Evolutionary conservation across 2,888 invertebrate species (phyloP).

Genomic region (Cheiracanthium punctorium): DNA sequence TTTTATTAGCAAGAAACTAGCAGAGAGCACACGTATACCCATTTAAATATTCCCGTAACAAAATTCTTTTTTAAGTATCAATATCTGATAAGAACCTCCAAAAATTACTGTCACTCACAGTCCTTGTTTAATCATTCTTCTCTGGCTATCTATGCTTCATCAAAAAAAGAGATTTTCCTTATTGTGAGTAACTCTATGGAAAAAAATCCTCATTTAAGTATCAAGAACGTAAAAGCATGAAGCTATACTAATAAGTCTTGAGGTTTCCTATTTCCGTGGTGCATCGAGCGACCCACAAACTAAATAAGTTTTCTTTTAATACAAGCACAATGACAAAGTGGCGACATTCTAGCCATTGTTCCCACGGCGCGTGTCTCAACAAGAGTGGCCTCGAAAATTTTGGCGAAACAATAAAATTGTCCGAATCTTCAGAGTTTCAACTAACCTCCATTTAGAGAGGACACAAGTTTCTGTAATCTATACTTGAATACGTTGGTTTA

Average conservation of each 20-base stretch:
- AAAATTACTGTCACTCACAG: background rate
- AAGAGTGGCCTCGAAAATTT: slow-evolving; percentile 49
- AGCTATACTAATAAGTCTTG: slow-evolving; percentile 14
- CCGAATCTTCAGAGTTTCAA: slow-evolving; percentile 24
- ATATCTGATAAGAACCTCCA: background rate
- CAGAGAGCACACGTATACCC: too few species aligned
- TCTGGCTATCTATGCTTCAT: background rate
- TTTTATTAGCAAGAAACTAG: too few species aligned
- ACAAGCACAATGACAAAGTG: slow-evolving; percentile 46
- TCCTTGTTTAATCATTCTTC: background rate
- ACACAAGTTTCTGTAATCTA: slow-evolving; percentile 41
- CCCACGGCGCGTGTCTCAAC: slow-evolving; percentile 36
- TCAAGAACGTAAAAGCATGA: slow-evolving; percentile 8
- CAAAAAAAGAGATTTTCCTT: background rate
- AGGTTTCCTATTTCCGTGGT: slow-evolving; percentile 34
- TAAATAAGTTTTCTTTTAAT: slow-evolving; percentile 35
- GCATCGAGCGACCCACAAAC: slow-evolving; percentile 22
- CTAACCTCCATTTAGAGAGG: slow-evolving; percentile 40
- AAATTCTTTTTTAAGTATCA: background rate
- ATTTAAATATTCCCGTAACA: too few species aligned
- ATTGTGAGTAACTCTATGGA: background rate
- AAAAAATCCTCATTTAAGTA: background rate
- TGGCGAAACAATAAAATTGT: slow-evolving; percentile 48
- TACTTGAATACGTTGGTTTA: background rate
- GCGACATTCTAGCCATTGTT: slow-evolving; percentile 47